Base-by-base conservation (phyloP, 2,888 invertebrate genomes). In the Drosophila eohydei region DNA sequence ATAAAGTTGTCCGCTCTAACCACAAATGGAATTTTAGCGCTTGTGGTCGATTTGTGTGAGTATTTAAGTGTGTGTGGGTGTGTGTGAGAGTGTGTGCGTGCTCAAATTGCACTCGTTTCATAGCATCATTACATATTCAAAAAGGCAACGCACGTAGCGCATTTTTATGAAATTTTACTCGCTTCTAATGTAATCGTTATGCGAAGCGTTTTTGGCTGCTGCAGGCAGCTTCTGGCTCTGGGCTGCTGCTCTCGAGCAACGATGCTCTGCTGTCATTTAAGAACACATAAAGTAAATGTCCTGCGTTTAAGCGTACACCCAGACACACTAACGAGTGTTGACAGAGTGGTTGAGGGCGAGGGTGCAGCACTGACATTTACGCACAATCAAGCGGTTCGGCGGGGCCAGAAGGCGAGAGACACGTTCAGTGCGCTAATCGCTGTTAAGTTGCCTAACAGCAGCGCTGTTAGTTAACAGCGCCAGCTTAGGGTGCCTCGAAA, bases 261-360 rank as follows among this genome's bases (percentile, higher is more conserved):
- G 56, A 4, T 48, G 12, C 57, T 52, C 34, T 40, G 52, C 64
- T 71, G 83, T 81, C 90, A 76, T 84, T 91, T 90, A 88, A 89
- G 84, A 86, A 86, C 79, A 81, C 89, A 88, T 91, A 89, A 91
- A 91, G 80, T 91, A 91, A 91, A 91, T 89, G 83, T 80, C 77
- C 83, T 79, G 73, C 67, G 74, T 66, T 82, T 77, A 82, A 80
- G 74, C 74, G 41, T 26, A 63, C 66, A 63, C 38, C 52, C 74
- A 71, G 67, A 72, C 70, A 58, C 66, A 59, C 77, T 79, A 72
- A 84, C 79, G 84, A 81, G 74, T 52, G 28, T 34, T 40, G 54
- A 30, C 43, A 34, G 58, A 58, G 58, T 14, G 32, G 28, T 7
- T 16, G 30, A 41, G 16, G 40, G 12, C 7, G 34, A 16, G n/a